Conservation (phyloP, 2,797 vertebrate species). For the Chaenodraco wilsoni region DNA sequence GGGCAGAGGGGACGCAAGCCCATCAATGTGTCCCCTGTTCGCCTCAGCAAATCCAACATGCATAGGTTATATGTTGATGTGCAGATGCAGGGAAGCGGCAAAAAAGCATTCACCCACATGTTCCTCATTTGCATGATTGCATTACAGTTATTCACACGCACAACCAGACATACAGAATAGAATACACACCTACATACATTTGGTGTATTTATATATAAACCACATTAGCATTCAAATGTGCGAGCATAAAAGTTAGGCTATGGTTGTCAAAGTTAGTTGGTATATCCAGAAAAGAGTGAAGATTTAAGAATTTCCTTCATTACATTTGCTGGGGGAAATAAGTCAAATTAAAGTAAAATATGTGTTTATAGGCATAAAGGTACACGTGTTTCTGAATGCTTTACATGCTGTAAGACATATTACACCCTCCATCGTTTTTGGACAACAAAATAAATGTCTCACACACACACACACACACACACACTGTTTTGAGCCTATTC, state of each 20-base stretch:
- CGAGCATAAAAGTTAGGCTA: neutral
- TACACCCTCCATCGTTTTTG: neutral
- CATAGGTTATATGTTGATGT: neutral
- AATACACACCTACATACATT: neutral
- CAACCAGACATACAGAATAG: neutral
- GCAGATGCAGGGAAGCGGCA: neutral
- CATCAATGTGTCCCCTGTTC: neutral
- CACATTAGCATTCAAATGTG: constrained; percentile 14
- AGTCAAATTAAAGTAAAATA: neutral
- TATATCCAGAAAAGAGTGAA: neutral
- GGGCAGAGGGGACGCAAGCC: neutral
- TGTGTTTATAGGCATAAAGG: neutral
- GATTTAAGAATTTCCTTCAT: neutral
- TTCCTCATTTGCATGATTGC: constrained; percentile 2
- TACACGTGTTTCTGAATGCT: neutral
- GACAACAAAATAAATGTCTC: too few species aligned
- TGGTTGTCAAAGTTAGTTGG: too few species aligned
- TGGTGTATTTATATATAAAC: constrained; percentile 28
- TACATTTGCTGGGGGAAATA: neutral
- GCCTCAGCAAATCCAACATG: constrained; percentile 6
- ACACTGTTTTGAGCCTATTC: neutral
- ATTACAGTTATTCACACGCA: neutral
- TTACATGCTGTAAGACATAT: neutral
- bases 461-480: neutral
- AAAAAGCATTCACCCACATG: neutral